These are phyloP conservation scores for Drosophila heteroneura DNA, from an alignment of 2,888 invertebrate genomes.

Conservation along the genomic window DNA sequence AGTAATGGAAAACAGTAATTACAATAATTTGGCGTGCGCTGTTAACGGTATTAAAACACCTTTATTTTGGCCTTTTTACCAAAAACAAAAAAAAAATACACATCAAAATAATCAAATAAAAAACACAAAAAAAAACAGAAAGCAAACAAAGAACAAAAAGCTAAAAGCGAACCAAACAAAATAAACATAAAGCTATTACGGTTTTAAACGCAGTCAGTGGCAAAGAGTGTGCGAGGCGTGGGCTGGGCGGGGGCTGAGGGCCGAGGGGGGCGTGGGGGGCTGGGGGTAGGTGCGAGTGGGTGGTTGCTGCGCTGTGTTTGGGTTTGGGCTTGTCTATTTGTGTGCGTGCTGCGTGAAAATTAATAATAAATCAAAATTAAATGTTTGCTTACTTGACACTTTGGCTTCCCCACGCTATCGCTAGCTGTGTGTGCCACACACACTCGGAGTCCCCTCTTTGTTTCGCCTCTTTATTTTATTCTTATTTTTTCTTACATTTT, in stretches of 20 bases:
- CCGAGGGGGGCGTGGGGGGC: too few species aligned
- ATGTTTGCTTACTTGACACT: constrained; percentile 79
- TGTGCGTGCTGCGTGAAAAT: constrained; percentile 68
- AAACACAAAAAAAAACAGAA: neutral
- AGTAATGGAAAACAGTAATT: constrained; percentile 80
- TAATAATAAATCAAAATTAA: constrained; percentile 80
- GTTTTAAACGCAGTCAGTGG: constrained; percentile 25
- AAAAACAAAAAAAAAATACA: neutral
- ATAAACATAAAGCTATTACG: constrained; percentile 57
- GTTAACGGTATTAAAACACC: constrained; percentile 27
- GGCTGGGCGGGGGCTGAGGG: neutral
- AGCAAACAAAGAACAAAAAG: constrained; percentile 14
- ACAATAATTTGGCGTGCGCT: constrained; percentile 64
- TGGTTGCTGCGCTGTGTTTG: constrained; percentile 4
- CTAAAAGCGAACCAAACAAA: constrained; percentile 31
- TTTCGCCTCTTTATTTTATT: constrained; percentile 1
- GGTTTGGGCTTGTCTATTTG: constrained; percentile 27
- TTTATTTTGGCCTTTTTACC: constrained; percentile 32
- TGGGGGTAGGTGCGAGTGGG: neutral
- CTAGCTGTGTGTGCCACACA: neutral
- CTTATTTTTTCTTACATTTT: constrained; percentile 19
- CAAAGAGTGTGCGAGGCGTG: neutral
- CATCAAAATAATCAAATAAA: neutral
- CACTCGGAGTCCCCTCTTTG: constrained; percentile 1
- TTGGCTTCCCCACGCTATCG: constrained; percentile 44